Base-by-base conservation (phyloP, 2,888 invertebrate species). In the Drosophila affinis region DNA sequence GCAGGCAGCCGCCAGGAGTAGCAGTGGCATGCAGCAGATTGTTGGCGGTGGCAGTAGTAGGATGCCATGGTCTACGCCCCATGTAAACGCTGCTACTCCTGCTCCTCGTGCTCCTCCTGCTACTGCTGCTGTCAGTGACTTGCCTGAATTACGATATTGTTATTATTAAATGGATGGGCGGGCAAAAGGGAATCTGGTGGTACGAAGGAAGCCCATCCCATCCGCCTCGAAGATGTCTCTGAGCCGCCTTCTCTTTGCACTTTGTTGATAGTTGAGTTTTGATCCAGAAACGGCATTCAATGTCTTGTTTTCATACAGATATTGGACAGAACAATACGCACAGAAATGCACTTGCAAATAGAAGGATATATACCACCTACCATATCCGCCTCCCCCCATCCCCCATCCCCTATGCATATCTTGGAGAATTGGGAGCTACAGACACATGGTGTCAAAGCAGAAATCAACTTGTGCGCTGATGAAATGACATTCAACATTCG, bases 141-240 rank as follows among this genome's bases (percentile, higher is more conserved):
- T 87, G 85, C 81, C 88, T 88, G 88, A 90, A 90, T 89, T 90
- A 89, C 90, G 90, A 90, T 88, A 87, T 87, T 87, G 87, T 85
- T 85, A 82, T 88, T 89, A 90, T 84, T 85, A 89, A 90, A 90
- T 88, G 88, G 89, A 88, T 90, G 87, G 77, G 79, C 60, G 75
- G 69, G 69, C 76, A 64, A 62, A 62, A 53, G 65, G 52, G 48
- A 53, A 58, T 48, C 64, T 52, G 73, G 56, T 47, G 57, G 48
- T 5, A 24, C 24, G 24, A 51, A 67, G 39, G 60, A 57, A 34
- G 69, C 39, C 52, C 24, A 24, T 24, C 24, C 24, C 24, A 0
- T 24, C 24, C 24, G 1, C 14, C 12, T 6, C 54, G 53, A 53
- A 65, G 61, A 69, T 73, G 72, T 72, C 81, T 79, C 84, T 81